Conservation (phyloP, 2,888 invertebrate genomes). For the Tyria jacobaeae region DNA sequence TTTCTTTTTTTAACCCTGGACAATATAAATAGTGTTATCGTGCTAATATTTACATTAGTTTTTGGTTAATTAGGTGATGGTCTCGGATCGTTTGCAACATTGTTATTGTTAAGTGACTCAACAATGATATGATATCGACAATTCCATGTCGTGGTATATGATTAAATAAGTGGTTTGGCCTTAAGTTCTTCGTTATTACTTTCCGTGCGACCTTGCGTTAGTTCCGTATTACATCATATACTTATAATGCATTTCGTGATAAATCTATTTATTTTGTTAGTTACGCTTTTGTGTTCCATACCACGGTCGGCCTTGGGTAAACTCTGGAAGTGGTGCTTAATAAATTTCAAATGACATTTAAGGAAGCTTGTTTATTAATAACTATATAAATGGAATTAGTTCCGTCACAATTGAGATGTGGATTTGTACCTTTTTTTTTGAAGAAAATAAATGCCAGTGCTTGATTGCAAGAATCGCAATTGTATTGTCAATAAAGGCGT, state of each 20-base stretch:
- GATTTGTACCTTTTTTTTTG: conserved; percentile 8
- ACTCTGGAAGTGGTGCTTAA: conserved; percentile 22
- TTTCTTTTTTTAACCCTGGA: conserved; percentile 34
- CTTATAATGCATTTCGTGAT: conserved; percentile 70
- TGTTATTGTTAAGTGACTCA: conserved; percentile 39
- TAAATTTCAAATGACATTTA: conserved; percentile 20
- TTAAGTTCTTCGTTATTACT: conserved; percentile 66
- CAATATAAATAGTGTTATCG: conserved; percentile 39
- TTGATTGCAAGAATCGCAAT: neutral
- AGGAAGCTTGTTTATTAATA: conserved; percentile 39
- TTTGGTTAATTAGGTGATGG: conserved; percentile 50
- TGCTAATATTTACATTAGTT: conserved; percentile 43
- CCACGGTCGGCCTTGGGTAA: conserved; percentile 15
- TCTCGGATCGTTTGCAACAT: conserved; percentile 17
- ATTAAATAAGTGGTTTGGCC: conserved; percentile 72
- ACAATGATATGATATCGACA: conserved; percentile 32
- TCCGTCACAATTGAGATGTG: conserved; percentile 24
- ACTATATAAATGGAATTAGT: conserved; percentile 28
- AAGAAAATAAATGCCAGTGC: neutral
- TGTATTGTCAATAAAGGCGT: neutral
- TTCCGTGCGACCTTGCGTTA: conserved; percentile 80
- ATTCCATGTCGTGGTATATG: conserved; percentile 25
- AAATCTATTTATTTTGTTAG: conserved; percentile 61
- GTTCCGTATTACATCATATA: conserved; percentile 83
- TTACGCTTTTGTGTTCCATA: conserved; percentile 64